Conservation (phyloP, 2,113 vertebrate species). For the Vidua chalybeata region DNA sequence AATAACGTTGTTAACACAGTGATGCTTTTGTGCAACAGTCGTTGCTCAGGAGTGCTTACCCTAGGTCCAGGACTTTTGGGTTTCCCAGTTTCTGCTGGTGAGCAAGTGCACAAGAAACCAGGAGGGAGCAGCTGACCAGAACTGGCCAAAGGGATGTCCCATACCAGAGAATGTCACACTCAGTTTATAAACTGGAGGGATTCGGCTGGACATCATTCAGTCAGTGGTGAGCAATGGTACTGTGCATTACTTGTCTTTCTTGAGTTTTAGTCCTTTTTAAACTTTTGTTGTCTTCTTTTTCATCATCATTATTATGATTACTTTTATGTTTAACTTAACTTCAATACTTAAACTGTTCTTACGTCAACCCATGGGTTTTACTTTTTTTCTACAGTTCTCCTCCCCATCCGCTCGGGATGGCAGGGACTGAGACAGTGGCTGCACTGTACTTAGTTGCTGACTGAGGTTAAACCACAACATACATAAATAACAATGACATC, state of each 20-base stretch:
- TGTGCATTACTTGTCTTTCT: neutral
- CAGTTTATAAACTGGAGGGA: neutral
- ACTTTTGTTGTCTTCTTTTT: neutral
- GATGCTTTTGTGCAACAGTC: neutral
- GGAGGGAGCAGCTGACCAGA: neutral
- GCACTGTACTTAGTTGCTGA: neutral
- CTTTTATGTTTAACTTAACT: neutral
- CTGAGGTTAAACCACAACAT: neutral
- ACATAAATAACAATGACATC: neutral
- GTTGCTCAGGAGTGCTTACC: neutral
- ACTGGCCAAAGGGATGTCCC: neutral
- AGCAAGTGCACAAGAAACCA: neutral
- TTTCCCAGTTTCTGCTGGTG: neutral
- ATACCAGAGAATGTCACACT: accelerated
- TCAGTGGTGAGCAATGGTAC: neutral
- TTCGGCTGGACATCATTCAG: neutral
- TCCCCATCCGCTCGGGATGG: accelerated
- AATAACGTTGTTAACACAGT: neutral
- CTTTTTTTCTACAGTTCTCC: neutral
- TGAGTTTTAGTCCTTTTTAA: neutral
- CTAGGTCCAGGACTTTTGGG: neutral
- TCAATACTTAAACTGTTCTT: neutral
- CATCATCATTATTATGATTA: neutral
- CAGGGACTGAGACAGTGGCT: neutral
- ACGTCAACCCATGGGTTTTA: neutral